Evolutionary conservation across 2,113 vertebrate genomes (phyloP), one percentile per base, ranked within the genome.

Genomic region (Xerus inauris): DNA sequence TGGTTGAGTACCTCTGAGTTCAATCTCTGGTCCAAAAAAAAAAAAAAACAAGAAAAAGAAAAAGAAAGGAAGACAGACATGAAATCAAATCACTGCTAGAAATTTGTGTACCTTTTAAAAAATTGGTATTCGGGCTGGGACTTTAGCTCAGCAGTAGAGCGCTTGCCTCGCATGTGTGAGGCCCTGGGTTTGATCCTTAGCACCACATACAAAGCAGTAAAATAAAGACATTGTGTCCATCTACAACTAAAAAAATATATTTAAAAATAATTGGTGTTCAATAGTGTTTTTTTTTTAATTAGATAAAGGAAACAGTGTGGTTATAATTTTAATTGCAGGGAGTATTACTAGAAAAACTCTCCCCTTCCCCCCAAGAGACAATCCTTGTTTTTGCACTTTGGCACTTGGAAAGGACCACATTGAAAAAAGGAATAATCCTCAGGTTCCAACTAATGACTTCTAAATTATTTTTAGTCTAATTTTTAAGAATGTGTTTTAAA

Each of bases 301-400:
- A 67, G 65, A 51, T 69, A 92, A 88, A 17, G 3, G 26, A 83
- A 59, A 49, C 49, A 62, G 54, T 87, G 47, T 64, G 49, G 64
- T 40, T 57, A 88, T 69, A 47, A 85, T 88, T 84, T 95, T 88
- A 89, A 91, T 69, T 84, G 57, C 32, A 80, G 16, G 35, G 24
- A 93, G 47, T 12, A 42, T n/a, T 75, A 64, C 20, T 93, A 45
- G 7, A 81, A 91, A 87, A 69, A 47, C 19, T 87, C n/a, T 90
- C 24, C 30, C 30, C 13, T 69, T n/a, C n/a, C 32, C 3, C 8
- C 38, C 26, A 87, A 93, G 47, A 35, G 54, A 84, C 0, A 85
- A 47, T 20, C 51, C 12, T 75, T 76, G 22, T 69, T 94, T 82
- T 94, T 81, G 3, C 28, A 69, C 35, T 62, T 79, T 80, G 22